Percentiles rank a stretch among this genome's conserved stretches.
phyloP scores from a whole-genome alignment of 2,888 invertebrate genomes.

The Drosophila prostipennis region DNA sequence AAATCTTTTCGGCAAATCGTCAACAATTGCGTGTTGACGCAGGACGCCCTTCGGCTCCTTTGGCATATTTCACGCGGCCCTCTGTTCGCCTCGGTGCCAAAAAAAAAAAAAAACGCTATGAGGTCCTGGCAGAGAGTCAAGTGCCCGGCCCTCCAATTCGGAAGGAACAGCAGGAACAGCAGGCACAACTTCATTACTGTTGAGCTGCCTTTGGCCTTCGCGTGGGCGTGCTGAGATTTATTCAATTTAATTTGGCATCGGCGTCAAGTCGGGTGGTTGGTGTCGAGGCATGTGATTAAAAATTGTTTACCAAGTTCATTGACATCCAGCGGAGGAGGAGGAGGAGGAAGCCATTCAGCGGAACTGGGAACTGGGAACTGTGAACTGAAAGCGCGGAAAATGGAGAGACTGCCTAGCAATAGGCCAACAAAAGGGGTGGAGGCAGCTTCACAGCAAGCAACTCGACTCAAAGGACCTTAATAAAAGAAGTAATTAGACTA shows the following conservation, averaged over 20 bases:
- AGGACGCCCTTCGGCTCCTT: constrained; percentile 11
- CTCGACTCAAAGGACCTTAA: not conserved
- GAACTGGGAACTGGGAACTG: not conserved
- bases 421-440: constrained; percentile 26
- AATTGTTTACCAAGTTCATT: constrained; percentile 80
- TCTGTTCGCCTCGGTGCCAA: constrained; percentile 43
- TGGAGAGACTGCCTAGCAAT: constrained; percentile 63
- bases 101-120: not conserved
- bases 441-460: not conserved
- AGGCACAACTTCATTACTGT: constrained; percentile 62
- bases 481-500: not conserved
- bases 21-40: constrained; percentile 61
- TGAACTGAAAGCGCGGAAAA: constrained; percentile 21
- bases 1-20: constrained; percentile 57
- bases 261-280: constrained; percentile 51
- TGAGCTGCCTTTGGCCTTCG: constrained; percentile 7
- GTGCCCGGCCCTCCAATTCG: not conserved
- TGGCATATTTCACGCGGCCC: constrained; percentile 50
- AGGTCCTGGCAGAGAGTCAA: not conserved
- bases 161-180: constrained; percentile 1
- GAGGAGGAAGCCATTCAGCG: constrained; percentile 35
- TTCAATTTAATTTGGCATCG: constrained; percentile 76
- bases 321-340: constrained; percentile 45
- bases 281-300: constrained; percentile 71
- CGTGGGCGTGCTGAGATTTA: constrained; percentile 65